A percentile compares a stretch with the other conserved stretches of the same genome.
Evolutionary conservation across 2,113 vertebrate genomes (phyloP).

Genomic region (Ameiurus melas): DNA sequence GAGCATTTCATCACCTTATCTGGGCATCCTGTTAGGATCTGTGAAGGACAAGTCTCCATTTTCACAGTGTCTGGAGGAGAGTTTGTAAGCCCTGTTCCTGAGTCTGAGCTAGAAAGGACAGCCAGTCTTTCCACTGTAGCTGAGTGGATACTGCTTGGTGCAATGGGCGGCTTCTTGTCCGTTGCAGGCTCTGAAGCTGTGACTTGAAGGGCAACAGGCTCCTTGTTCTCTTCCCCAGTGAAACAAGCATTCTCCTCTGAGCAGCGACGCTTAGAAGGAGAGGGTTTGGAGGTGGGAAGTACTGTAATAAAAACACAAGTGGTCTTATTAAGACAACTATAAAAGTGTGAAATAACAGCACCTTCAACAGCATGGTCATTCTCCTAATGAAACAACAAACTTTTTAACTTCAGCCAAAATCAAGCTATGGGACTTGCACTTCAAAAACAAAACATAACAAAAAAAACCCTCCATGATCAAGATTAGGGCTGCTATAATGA

Average conservation of each 20-base stretch:
- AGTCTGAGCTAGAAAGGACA: constrained; percentile 26
- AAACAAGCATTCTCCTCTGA: constrained; percentile 71
- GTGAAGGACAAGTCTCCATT: constrained; percentile 5
- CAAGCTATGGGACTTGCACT: not conserved
- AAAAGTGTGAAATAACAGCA: not conserved
- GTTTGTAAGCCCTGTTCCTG: constrained; percentile 23
- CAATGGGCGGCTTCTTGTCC: constrained; percentile 61
- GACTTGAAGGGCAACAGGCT: constrained; percentile 58
- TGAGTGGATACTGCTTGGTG: constrained; percentile 36
- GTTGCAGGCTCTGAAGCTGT: constrained; percentile 62
- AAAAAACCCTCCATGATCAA: not conserved
- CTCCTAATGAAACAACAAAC: not conserved
- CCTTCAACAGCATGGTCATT: not conserved
- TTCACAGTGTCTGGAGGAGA: constrained; percentile 27
- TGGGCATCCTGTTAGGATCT: constrained; percentile 16
- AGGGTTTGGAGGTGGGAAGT: constrained; percentile 82
- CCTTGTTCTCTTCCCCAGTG: constrained; percentile 74
- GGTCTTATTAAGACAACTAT: not conserved
- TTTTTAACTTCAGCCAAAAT: not conserved
- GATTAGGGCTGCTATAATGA: not conserved
- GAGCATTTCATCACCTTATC: constrained; percentile 23
- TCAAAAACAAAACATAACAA: not conserved
- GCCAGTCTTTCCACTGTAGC: constrained; percentile 11
- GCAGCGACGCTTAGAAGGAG: constrained; percentile 87
- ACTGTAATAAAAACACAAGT: constrained; percentile 53